Evolutionary conservation across 2,113 vertebrate species (phyloP).

Genomic region (Ornithorhynchus anatinus): DNA sequence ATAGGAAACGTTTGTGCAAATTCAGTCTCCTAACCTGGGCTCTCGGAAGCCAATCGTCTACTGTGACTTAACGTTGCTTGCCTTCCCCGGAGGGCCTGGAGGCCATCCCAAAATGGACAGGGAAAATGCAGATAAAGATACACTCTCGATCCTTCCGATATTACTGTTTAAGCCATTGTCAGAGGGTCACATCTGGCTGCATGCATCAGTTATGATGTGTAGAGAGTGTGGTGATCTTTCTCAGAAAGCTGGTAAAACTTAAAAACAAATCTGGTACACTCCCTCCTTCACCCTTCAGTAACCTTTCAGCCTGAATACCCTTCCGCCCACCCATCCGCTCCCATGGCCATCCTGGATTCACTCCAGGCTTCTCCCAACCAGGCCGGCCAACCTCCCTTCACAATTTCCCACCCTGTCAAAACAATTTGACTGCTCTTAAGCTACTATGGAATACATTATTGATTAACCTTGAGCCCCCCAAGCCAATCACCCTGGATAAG

Average conservation of each 20-base stretch:
- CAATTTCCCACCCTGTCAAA: not conserved
- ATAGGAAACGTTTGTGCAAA: not conserved
- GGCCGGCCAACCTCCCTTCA: not conserved
- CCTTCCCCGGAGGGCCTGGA: not conserved
- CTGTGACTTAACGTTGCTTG: not conserved
- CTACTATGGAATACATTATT: not conserved
- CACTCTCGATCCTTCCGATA: constrained; percentile 30
- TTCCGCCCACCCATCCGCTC: not conserved
- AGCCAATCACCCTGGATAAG: not conserved
- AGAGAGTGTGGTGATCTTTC: constrained; percentile 29
- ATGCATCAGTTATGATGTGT: constrained; percentile 45
- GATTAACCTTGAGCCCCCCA: not conserved
- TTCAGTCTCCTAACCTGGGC: not conserved
- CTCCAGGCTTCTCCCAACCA: not conserved
- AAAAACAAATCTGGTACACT: not conserved
- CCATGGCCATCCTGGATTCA: not conserved
- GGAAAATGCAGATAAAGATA: constrained; percentile 71
- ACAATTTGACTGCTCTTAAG: not conserved
- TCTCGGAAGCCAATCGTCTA: not conserved
- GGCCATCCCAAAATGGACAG: constrained; percentile 29
- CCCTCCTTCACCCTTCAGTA: not conserved
- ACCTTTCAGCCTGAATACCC: not conserved
- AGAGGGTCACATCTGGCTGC: constrained; percentile 55
- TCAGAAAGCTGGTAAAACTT: constrained; percentile 72
- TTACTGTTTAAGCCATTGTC: constrained; percentile 10